Percentiles rank a stretch among this genome's conserved stretches.
Evolutionary conservation across 2,888 invertebrate species (phyloP).

Genomic region (Chaetogeoica ovagalla): DNA sequence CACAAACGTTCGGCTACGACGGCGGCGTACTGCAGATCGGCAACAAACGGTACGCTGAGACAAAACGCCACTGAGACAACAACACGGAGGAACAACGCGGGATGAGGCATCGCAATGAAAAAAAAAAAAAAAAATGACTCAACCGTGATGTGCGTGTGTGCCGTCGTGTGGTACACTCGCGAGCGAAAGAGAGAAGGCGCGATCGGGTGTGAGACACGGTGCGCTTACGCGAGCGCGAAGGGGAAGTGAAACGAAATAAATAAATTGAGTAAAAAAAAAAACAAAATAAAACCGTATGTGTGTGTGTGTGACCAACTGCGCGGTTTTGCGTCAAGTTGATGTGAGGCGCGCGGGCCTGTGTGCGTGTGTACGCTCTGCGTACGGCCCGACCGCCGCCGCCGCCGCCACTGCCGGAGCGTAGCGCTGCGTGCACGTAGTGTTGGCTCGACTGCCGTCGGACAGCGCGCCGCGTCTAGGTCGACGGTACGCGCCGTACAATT

Average conservation of each 20-base stretch:
- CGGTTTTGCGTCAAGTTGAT: background rate
- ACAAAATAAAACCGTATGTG: background rate
- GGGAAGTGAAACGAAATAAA: background rate
- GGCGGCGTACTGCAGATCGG: background rate
- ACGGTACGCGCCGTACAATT: constrained; percentile 9
- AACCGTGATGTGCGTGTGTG: background rate
- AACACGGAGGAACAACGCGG: constrained; percentile 26
- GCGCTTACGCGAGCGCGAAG: background rate
- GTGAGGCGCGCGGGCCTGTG: too few species aligned
- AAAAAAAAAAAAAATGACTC: constrained; percentile 18
- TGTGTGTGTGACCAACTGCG: background rate
- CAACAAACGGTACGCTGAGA: constrained; percentile 19
- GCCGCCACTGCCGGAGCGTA: background rate
- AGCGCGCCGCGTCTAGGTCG: background rate
- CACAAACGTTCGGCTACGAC: constrained; percentile 35
- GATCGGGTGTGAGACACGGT: background rate
- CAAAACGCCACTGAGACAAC: constrained; percentile 5
- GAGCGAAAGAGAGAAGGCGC: background rate
- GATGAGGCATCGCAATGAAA: constrained; percentile 39
- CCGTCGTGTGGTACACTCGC: background rate
- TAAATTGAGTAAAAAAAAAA: background rate
- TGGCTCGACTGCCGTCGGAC: constrained; percentile 18
- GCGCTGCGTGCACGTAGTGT: background rate
- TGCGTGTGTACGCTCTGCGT: constrained; percentile 13
- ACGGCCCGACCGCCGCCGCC: background rate